These are phyloP conservation scores for Sminthurinus signatus DNA, from an alignment of 1,140 invertebrate species.

Conservation along the genomic window DNA sequence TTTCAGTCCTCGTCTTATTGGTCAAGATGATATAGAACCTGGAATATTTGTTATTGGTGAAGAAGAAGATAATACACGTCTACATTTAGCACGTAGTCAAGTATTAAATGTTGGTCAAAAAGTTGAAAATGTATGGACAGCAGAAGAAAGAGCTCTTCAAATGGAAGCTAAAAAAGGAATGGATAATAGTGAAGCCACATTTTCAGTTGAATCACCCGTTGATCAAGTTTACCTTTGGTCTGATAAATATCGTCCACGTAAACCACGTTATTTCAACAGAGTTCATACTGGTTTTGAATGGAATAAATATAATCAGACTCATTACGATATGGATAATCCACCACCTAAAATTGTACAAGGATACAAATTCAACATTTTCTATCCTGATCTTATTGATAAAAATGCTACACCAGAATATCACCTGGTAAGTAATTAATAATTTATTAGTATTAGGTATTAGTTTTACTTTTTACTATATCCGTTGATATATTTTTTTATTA, in stretches of 20 bases:
- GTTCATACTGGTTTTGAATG: slow-evolving; percentile 30
- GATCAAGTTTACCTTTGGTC: slow-evolving; percentile 93
- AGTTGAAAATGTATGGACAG: slow-evolving; percentile 43
- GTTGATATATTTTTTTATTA: too few relatives aligned
- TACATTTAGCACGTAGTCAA: slow-evolving; percentile 65
- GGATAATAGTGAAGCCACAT: slow-evolving; percentile 80
- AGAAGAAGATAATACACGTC: slow-evolving; percentile 67
- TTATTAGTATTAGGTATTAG: too few relatives aligned
- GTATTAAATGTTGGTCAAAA: slow-evolving; percentile 46
- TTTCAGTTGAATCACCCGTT: slow-evolving; percentile 81
- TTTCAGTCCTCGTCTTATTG: slow-evolving; percentile 75
- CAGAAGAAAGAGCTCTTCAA: slow-evolving; percentile 54
- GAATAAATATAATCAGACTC: slow-evolving; percentile 99
- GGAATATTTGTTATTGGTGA: slow-evolving; percentile 72
- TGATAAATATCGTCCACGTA: slow-evolving; percentile 94
- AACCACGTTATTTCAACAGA: slow-evolving; percentile 96
- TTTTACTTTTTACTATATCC: too few relatives aligned
- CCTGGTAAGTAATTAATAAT: slow-evolving; percentile 55
- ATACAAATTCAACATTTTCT: slow-evolving; percentile 99
- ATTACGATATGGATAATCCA: slow-evolving; percentile 99
- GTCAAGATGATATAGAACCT: slow-evolving; percentile 65
- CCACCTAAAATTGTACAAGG: slow-evolving; percentile 99
- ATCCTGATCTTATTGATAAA: slow-evolving; percentile 97
- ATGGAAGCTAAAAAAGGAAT: slow-evolving; percentile 81
- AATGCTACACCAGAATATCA: slow-evolving; percentile 88